Conservation (phyloP, 2,113 vertebrate species). For the Cynopterus brachyotis region DNA sequence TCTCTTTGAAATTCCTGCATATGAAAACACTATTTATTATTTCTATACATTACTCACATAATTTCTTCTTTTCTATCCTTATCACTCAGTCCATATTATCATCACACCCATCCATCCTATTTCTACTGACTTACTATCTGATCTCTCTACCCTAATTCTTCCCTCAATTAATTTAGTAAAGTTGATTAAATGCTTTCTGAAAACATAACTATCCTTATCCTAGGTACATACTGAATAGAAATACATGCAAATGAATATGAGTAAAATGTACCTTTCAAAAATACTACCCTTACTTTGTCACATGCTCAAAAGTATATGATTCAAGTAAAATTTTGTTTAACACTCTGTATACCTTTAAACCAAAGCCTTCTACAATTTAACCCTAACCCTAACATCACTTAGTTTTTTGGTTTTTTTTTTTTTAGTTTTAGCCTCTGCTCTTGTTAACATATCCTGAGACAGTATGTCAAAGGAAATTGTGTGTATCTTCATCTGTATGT, state of each 20-base stretch:
- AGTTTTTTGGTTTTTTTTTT: not conserved
- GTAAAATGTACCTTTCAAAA: not conserved
- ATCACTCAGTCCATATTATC: not conserved
- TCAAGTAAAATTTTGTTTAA: not conserved
- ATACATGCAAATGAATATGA: not conserved
- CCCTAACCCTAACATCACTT: not conserved
- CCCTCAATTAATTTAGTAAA: not conserved
- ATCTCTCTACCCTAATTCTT: not conserved
- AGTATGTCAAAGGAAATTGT: not conserved
- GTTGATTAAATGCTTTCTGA: not conserved
- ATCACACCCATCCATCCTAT: not conserved
- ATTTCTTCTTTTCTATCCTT: not conserved
- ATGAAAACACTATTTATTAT: not conserved
- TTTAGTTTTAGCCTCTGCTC: not conserved
- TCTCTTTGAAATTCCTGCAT: not conserved
- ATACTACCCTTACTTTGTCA: not conserved
- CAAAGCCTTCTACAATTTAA: not conserved
- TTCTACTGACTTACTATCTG: not conserved
- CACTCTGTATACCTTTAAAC: not conserved
- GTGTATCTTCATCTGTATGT: not conserved
- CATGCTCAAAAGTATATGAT: not conserved
- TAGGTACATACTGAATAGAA: not conserved
- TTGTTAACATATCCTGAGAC: not conserved
- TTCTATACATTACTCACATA: not conserved
- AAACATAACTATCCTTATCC: not conserved